phyloP scores from a whole-genome alignment of 2,113 vertebrate genomes.

The Motacilla alba region DNA sequence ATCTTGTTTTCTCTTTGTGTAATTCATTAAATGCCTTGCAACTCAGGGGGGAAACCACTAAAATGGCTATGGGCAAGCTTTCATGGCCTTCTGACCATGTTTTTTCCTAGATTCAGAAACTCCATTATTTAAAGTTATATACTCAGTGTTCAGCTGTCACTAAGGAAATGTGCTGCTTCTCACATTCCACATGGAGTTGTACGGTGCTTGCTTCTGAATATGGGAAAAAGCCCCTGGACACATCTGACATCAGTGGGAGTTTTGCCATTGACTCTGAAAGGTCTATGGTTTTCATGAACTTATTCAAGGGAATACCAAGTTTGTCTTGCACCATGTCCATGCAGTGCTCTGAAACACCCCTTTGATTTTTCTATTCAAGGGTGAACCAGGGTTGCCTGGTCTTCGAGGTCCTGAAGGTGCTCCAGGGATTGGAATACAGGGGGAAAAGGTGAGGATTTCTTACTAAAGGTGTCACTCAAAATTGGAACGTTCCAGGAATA shows the following conservation, averaged over 20 bases:
- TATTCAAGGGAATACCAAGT: neutral
- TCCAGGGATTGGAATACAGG: conserved; percentile 83
- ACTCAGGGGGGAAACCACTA: neutral
- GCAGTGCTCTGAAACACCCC: neutral
- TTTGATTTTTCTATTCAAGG: conserved; percentile 63
- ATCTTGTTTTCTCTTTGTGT: neutral
- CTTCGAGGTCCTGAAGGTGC: conserved; percentile 82
- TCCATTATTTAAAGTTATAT: neutral
- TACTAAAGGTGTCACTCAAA: neutral
- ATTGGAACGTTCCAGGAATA: neutral
- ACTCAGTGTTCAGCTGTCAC: neutral
- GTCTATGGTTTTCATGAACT: neutral
- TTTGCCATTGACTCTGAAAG: neutral
- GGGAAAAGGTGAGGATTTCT: conserved; percentile 80
- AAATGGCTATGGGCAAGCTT: neutral
- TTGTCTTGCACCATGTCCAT: neutral
- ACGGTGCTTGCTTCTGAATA: neutral
- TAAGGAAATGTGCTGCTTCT: neutral
- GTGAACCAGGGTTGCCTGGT: conserved; percentile 82
- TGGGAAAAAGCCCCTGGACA: neutral
- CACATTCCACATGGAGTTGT: neutral
- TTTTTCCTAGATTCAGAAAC: neutral
- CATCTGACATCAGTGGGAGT: neutral
- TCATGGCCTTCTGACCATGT: neutral
- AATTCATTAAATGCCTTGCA: neutral